A percentile compares a stretch with the other conserved stretches of the same genome.
Evolutionary conservation across 2,113 vertebrate species (phyloP).

Genomic region (Nipponia nippon): DNA sequence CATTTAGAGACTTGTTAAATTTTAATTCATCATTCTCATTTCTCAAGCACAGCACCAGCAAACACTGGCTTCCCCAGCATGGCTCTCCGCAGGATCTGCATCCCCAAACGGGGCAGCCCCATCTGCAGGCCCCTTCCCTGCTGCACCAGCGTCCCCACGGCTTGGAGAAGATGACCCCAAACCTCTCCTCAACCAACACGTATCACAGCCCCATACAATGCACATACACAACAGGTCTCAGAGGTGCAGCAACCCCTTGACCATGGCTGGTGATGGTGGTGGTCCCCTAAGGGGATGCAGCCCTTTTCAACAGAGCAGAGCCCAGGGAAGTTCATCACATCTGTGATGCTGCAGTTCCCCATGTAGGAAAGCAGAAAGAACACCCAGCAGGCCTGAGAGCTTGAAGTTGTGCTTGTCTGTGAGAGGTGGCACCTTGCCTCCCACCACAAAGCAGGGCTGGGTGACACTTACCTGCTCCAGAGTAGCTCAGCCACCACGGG

Average conservation of each 20-base stretch:
- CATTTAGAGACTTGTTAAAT: slow-evolving; percentile 28
- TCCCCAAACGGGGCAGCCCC: neutral
- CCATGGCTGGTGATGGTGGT: neutral
- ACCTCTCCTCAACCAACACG: neutral
- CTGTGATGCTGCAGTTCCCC: neutral
- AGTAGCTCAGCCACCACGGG: neutral
- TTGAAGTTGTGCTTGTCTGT: neutral
- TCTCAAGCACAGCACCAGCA: neutral
- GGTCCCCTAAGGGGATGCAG: neutral
- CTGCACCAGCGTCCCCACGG: neutral
- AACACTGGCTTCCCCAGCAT: neutral
- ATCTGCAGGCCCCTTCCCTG: neutral
- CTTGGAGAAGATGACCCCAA: neutral
- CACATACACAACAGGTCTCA: neutral
- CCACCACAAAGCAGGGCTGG: neutral
- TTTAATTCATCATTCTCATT: slow-evolving; percentile 27
- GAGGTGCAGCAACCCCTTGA: neutral
- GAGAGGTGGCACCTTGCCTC: neutral
- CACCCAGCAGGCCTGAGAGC: neutral
- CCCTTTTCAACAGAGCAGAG: neutral
- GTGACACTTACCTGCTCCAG: neutral
- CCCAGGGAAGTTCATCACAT: neutral
- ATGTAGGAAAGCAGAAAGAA: neutral
- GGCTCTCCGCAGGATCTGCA: accelerated
- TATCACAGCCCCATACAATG: neutral